phyloP scores from a whole-genome alignment of 2,797 vertebrate genomes.

The Otolemur crassicaudatus region DNA sequence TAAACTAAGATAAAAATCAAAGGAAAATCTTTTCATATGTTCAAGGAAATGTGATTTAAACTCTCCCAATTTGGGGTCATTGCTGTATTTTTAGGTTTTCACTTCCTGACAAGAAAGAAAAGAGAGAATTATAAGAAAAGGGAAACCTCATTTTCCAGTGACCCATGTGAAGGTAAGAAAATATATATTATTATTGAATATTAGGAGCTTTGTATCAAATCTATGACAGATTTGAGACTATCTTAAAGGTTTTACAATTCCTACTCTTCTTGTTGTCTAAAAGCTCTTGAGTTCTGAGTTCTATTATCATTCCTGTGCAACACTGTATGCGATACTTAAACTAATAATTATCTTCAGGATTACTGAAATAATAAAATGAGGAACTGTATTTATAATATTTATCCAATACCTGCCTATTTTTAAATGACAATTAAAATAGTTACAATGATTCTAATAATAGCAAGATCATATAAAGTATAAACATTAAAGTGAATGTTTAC shows the following conservation, averaged over 20 bases:
- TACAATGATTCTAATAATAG: not conserved
- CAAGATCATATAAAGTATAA: not conserved
- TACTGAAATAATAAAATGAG: not conserved
- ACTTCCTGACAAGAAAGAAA: not conserved
- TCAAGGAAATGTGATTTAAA: constrained; percentile 17
- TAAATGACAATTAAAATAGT: not conserved
- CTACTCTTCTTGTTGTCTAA: not conserved
- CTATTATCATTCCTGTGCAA: not conserved
- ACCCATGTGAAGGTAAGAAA: not conserved
- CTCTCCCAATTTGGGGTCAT: not conserved
- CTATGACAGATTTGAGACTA: not conserved
- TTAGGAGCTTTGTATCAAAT: not conserved
- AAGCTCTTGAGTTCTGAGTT: not conserved
- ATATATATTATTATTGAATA: not conserved
- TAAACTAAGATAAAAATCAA: constrained; percentile 35
- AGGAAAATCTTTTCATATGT: constrained; percentile 4
- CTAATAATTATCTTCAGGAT: not conserved
- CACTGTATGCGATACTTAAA: not conserved
- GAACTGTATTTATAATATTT: not conserved
- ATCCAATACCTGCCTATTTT: not conserved
- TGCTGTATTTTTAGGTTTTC: constrained; percentile 22
- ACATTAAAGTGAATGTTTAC: not conserved
- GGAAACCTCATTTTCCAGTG: not conserved
- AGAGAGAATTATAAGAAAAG: not conserved
- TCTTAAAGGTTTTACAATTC: not conserved